Percentiles rank a stretch among this genome's conserved stretches.
Evolutionary conservation across 2,797 vertebrate genomes (phyloP).

Genomic region (Crossoptilon crossoptilon): DNA sequence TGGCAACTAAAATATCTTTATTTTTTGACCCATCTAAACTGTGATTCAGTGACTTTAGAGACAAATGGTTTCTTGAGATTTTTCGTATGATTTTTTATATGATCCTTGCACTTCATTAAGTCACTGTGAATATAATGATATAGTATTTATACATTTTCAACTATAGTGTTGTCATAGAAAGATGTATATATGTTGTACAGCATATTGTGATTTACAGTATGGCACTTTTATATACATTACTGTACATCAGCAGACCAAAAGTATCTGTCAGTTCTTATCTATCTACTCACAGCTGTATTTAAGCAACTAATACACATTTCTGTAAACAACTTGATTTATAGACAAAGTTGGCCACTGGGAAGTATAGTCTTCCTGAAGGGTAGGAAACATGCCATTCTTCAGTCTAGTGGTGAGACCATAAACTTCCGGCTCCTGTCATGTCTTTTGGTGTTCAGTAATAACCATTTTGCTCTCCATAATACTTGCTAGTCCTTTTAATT

Average conservation of each 20-base stretch:
- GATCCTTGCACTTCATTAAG: conserved; percentile 9
- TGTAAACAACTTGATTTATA: conserved; percentile 67
- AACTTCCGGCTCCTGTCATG: neutral
- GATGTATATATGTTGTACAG: conserved; percentile 32
- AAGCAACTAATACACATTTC: conserved; percentile 44
- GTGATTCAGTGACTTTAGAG: neutral
- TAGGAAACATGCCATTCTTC: neutral
- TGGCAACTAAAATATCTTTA: neutral
- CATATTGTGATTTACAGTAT: conserved; percentile 28
- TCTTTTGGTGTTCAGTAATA: neutral
- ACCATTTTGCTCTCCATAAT: neutral
- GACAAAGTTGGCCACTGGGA: conserved; percentile 4
- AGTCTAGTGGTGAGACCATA: neutral
- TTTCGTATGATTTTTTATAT: neutral
- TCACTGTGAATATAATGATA: conserved; percentile 21
- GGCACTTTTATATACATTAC: neutral
- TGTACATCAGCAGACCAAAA: conserved; percentile 13
- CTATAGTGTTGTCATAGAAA: conserved; percentile 48
- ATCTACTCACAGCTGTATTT: conserved; percentile 60
- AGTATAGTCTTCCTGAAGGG: conserved; percentile 16
- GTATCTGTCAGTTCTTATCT: conserved; percentile 38
- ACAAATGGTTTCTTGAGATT: conserved; percentile 47
- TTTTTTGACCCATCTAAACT: neutral
- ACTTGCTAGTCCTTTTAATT: neutral
- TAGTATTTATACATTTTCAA: conserved; percentile 32